phyloP scores from a whole-genome alignment of 2,797 vertebrate species.

The Syngnathus acus region DNA sequence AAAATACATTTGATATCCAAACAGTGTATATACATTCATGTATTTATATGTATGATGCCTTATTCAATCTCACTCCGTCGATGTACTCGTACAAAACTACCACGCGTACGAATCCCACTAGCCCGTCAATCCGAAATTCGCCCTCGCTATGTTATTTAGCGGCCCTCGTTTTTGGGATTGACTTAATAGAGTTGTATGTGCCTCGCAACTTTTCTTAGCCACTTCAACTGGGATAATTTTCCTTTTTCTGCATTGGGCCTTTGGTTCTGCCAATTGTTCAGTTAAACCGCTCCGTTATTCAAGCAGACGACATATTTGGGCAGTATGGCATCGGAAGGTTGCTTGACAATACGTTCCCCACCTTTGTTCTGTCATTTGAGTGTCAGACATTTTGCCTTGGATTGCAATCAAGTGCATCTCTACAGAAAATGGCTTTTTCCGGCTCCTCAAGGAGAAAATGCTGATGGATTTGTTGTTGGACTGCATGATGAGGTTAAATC shows the following conservation, averaged over 20 bases:
- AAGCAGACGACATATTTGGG: neutral
- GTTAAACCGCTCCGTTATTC: neutral
- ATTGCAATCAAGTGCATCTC: neutral
- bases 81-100: neutral
- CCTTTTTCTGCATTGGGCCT: neutral
- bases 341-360: neutral
- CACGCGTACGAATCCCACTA: neutral
- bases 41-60: neutral
- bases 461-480: neutral
- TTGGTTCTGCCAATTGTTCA: neutral
- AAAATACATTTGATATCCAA: neutral
- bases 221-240: neutral
- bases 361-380: neutral
- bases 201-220: conserved; percentile 25
- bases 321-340: neutral
- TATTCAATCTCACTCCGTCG: neutral
- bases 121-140: neutral
- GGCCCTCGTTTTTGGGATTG: conserved; percentile 28
- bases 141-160: conserved; percentile 31
- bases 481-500: neutral
- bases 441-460: neutral
- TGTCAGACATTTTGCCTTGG: neutral
- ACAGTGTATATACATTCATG: neutral
- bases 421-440: neutral
- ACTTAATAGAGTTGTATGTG: conserved; percentile 49